Evolutionary conservation across 2,113 vertebrate species (phyloP), one percentile per base, ranked within the genome.

Genomic region (Lepidothrix coronata): DNA sequence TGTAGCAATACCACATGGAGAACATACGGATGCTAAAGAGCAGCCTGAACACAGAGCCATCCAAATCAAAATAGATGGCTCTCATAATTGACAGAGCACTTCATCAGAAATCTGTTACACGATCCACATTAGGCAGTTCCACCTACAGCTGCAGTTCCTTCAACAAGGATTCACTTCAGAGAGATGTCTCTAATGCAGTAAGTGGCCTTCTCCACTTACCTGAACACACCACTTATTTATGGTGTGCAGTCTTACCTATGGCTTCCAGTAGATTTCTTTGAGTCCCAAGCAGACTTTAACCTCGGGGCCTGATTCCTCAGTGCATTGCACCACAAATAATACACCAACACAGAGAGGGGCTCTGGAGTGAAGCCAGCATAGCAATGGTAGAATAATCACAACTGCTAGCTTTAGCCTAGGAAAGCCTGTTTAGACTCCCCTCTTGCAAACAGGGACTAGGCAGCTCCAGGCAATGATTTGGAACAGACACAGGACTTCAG

Each of bases 141-240:
- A 94, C 77, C 94, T 72, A 66, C 75, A 43, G 39, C 13, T 4
- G 12, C 80, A 70, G 72, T 58, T 88, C 33, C 74, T 86, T 79
- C 66, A 37, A 49, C 22, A 57, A 52, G 52, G 59, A 84, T 43
- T 57, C 79, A 65, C 51, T 74, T 18, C 18, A 28, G 44, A 89
- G 55, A 67, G 59, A 72, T 68, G 76, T 68, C 63, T 55, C 92
- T 67, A 67, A 86, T n/a, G 33, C 75, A 74, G 30, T 21, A 77
- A 70, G 72, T 17, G 31, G 67, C 41, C 52, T 59, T 41, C 62
- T 71, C 41, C 44, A 12, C 72, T 93, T 31, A 71, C 17, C 49
- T 70, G 55, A 66, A 70, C 1, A 33, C 9, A 23, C 61, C 16
- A 12, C 30, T 61, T 65, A 24, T 68, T 86, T 75, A 37, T 16